Evolutionary conservation across 2,113 vertebrate species (phyloP).

Genomic region (Bambusicola thoracicus): DNA sequence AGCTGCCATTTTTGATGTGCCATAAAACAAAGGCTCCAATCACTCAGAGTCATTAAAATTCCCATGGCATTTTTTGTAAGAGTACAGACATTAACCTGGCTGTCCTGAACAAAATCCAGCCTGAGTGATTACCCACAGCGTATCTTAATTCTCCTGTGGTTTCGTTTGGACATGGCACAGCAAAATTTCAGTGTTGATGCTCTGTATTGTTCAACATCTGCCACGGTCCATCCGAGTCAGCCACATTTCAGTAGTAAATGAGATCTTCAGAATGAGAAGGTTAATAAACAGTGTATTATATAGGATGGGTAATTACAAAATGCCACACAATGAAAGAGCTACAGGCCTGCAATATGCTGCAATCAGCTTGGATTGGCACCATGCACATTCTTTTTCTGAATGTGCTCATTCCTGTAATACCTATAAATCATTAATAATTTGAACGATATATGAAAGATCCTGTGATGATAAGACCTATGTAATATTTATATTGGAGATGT

Average conservation of each 20-base stretch:
- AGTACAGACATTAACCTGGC: constrained; percentile 71
- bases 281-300: constrained; percentile 48
- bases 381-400: background rate
- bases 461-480: background rate
- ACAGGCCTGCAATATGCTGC: background rate
- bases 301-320: constrained; percentile 8
- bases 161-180: constrained; percentile 63
- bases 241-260: constrained; percentile 43
- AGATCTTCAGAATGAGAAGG: constrained; percentile 31
- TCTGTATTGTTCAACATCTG: constrained; percentile 59
- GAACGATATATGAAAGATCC: background rate
- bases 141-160: constrained; percentile 68
- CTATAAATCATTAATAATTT: constrained; percentile 11
- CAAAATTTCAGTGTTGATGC: constrained; percentile 66
- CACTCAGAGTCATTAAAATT: constrained; percentile 72
- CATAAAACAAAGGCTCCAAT: constrained; percentile 67
- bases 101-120: constrained; percentile 72
- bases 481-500: background rate
- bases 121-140: constrained; percentile 69
- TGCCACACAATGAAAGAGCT: background rate
- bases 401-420: background rate
- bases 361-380: background rate
- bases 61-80: constrained; percentile 71
- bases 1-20: constrained; percentile 58
- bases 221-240: constrained; percentile 32